These are phyloP conservation scores for Hippasteria phrygiana DNA, from an alignment of 53 echinoderm and acorn worm genomes.

Conservation along the genomic window DNA sequence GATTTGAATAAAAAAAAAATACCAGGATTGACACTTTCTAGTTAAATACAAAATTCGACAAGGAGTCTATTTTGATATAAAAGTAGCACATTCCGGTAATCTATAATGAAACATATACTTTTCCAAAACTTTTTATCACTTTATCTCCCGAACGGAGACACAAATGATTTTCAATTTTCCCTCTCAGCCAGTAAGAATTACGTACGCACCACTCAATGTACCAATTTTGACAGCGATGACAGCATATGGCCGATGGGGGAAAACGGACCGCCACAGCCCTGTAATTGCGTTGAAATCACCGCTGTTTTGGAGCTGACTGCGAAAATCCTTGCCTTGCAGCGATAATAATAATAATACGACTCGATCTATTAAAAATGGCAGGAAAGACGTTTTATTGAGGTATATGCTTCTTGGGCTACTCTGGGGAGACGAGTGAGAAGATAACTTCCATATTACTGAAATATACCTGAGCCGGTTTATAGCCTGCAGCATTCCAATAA, in stretches of 20 bases:
- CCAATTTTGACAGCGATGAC: constrained; percentile 58
- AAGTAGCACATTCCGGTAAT: neutral
- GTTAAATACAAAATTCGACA: too few relatives aligned
- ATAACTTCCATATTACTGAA: neutral
- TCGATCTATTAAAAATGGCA: constrained; percentile 59
- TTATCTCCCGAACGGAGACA: neutral
- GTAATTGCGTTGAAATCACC: constrained; percentile 60
- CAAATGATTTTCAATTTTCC: neutral
- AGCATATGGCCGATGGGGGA: constrained; percentile 37
- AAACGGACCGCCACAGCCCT: constrained; percentile 12
- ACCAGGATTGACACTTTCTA: too few relatives aligned
- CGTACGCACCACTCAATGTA: constrained; percentile 6
- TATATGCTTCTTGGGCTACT: neutral
- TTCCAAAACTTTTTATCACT: neutral
- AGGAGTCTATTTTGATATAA: too few relatives aligned
- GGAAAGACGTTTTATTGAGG: constrained; percentile 31
- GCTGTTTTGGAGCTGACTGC: constrained; percentile 42
- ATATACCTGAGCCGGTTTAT: neutral
- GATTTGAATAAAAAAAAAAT: too few relatives aligned
- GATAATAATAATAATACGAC: neutral
- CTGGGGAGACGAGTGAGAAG: neutral
- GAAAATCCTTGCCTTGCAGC: constrained; percentile 32
- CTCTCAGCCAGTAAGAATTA: constrained; percentile 25
- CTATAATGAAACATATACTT: neutral
- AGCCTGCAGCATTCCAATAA: too few relatives aligned